These are phyloP conservation scores for Ptychodera flava DNA, from an alignment of 35 echinoderm and acorn worm genomes.

Conservation along the genomic window DNA sequence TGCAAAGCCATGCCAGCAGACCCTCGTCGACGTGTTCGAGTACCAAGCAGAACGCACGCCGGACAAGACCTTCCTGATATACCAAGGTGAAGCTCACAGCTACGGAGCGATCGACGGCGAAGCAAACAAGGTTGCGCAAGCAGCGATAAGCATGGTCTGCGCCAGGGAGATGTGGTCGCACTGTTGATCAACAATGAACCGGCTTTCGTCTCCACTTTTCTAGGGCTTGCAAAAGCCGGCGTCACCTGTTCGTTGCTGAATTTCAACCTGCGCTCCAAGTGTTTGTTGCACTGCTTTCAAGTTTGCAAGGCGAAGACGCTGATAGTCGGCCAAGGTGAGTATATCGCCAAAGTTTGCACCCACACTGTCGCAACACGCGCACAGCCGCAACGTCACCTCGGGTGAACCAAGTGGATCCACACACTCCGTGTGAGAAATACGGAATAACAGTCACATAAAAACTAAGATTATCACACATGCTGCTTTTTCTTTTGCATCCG, in stretches of 20 bases:
- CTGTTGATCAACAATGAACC: slow-evolving; percentile 82
- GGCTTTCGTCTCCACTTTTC: slow-evolving; percentile 75
- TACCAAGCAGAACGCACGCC: slow-evolving; percentile 48
- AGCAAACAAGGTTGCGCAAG: slow-evolving; percentile 63
- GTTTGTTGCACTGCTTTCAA: slow-evolving; percentile 74
- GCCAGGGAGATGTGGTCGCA: slow-evolving; percentile 75
- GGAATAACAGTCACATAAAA: too few species aligned
- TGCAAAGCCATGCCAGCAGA: slow-evolving; percentile 40
- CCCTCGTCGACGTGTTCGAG: slow-evolving; percentile 73
- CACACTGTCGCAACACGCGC: too few species aligned
- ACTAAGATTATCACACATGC: too few species aligned
- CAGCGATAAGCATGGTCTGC: slow-evolving; percentile 48
- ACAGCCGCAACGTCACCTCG: too few species aligned
- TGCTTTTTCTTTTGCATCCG: too few species aligned
- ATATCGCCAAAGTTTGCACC: too few species aligned
- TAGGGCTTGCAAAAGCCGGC: slow-evolving; percentile 83
- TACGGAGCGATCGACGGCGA: slow-evolving; percentile 63
- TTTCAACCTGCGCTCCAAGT: slow-evolving; percentile 71
- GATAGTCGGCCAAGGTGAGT: slow-evolving; percentile 69
- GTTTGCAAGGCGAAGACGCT: slow-evolving; percentile 68
- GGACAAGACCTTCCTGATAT: slow-evolving; percentile 64
- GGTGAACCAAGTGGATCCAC: too few species aligned
- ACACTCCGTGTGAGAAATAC: too few species aligned
- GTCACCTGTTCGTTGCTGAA: slow-evolving; percentile 92
- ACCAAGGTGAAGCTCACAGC: slow-evolving; percentile 50